Base-by-base conservation (phyloP, 1,140 invertebrate species). In the Zaprionus kolodkinae region DNA sequence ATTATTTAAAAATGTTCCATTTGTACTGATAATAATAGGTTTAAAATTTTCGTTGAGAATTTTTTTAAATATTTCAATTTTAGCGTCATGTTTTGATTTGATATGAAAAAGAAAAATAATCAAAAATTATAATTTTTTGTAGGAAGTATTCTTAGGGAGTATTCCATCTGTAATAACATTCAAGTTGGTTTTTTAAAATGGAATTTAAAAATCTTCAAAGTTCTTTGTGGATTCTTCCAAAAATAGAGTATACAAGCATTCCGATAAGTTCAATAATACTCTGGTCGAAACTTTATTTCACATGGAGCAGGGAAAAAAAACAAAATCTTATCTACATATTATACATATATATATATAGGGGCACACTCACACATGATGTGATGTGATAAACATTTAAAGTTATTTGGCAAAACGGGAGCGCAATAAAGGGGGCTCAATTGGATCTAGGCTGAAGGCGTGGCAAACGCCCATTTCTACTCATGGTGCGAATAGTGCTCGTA, bases 401-500 rank as follows among this genome's bases (percentile, higher is more conserved):
- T 67, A 79, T 87, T 88, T 88, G 80, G 80, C 81, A 80, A 79
- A 54, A 56, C 25, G 56, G 65, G 25, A 33, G n/a, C 33, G 33
- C n/a, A 45, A 17, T 59, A 9, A 15, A n/a, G 9, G 3, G 13
- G n/a, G n/a, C n/a, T 21, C 45, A 52, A 62, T 55, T 55, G 60
- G 50, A 35, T 48, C 56, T 54, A 38, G 12, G 13, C 30, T 17
- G 10, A 1, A 21, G 17, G 10, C 40, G 40, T 48, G 7, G 15
- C 17, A 4, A 48, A 21, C 45, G 17, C 3, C n/a, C 17, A 48
- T 2, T 50, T 50, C 45, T 80, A 89, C 50, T 90, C 85, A 64
- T 91, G 87, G 56, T 92, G 91, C 45, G 86, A 69, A 62, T 92
- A 92, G 43, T 92, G 91, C 33, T 91, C 87, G 25, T 86, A 88